A percentile compares a stretch with the other conserved stretches of the same genome.
phyloP scores from a whole-genome alignment of 2,888 invertebrate species.

The Pherbina coryleti region DNA sequence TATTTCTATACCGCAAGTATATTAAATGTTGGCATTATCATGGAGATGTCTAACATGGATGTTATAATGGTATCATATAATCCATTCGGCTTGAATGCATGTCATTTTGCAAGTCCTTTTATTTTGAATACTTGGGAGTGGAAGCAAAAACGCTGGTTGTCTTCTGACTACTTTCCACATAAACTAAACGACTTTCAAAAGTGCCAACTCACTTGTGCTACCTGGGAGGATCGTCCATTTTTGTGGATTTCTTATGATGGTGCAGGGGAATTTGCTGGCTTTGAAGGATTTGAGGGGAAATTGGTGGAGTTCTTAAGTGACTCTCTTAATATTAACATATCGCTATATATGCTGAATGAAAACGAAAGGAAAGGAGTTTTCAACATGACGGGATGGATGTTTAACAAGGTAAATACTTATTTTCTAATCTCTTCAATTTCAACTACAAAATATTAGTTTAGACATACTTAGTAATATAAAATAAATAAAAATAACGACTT shows the following conservation, averaged over 20 bases:
- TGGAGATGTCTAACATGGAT: slow-evolving; percentile 18
- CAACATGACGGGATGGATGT: slow-evolving; percentile 50
- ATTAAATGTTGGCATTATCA: slow-evolving; percentile 51
- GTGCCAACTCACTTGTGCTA: slow-evolving; percentile 59
- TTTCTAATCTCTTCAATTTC: not conserved
- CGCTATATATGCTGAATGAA: slow-evolving; percentile 53
- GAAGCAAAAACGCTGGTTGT: slow-evolving; percentile 45
- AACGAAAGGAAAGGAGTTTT: slow-evolving; percentile 52
- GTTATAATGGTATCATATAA: slow-evolving; percentile 57
- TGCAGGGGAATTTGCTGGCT: slow-evolving; percentile 4
- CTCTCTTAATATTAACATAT: slow-evolving; percentile 28
- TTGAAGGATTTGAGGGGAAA: slow-evolving; percentile 59
- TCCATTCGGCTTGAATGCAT: slow-evolving; percentile 53
- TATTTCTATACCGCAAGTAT: slow-evolving; percentile 55
- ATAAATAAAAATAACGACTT: too few relatives aligned
- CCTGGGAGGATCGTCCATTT: slow-evolving; percentile 61
- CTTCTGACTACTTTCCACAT: slow-evolving; percentile 49
- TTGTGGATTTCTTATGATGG: slow-evolving; percentile 43
- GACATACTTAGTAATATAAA: too few relatives aligned
- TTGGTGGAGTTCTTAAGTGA: slow-evolving; percentile 52
- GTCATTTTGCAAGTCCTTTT: slow-evolving; percentile 49
- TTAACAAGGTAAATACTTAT: slow-evolving; percentile 52
- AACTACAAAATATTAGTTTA: too few relatives aligned
- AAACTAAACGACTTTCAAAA: slow-evolving; percentile 57
- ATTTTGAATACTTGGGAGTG: slow-evolving; percentile 53